These are phyloP conservation scores for Steinernema scapterisci DNA, from an alignment of 2,888 invertebrate genomes.

Conservation along the genomic window DNA sequence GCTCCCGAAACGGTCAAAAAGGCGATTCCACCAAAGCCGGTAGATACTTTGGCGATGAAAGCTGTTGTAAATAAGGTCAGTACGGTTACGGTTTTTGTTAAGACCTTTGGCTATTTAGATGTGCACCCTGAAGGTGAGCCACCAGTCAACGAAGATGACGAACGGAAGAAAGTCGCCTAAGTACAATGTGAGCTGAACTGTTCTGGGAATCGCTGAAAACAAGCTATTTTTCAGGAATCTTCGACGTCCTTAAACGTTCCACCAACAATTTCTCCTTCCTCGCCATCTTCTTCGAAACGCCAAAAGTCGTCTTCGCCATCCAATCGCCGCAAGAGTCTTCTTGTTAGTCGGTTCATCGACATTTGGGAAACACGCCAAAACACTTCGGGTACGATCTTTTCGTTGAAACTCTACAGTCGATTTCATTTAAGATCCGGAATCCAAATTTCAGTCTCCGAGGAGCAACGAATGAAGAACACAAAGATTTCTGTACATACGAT, in stretches of 20 bases:
- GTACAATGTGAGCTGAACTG: too few species aligned
- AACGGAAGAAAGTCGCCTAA: too few species aligned
- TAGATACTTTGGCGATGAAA: not conserved
- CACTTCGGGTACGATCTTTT: not conserved
- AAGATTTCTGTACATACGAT: not conserved
- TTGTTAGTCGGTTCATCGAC: conserved; percentile 2
- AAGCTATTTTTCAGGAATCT: too few species aligned
- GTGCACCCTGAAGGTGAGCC: not conserved
- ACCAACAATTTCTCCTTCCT: too few species aligned
- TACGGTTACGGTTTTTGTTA: not conserved
- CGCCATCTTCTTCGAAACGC: not conserved
- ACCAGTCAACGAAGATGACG: too few species aligned
- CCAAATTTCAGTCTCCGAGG: not conserved
- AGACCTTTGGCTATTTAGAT: not conserved
- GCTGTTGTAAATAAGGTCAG: not conserved
- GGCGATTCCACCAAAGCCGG: conserved; percentile 16
- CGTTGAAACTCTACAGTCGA: not conserved
- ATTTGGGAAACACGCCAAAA: conserved; percentile 24
- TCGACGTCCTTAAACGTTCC: too few species aligned
- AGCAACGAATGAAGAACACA: not conserved
- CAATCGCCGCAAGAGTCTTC: not conserved
- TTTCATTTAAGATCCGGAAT: not conserved
- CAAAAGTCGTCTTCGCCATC: not conserved
- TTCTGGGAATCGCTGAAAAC: too few species aligned
- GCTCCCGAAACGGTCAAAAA: conserved; percentile 13